phyloP scores from a whole-genome alignment of 1,140 invertebrate genomes.

The Heliothis subflexa region DNA sequence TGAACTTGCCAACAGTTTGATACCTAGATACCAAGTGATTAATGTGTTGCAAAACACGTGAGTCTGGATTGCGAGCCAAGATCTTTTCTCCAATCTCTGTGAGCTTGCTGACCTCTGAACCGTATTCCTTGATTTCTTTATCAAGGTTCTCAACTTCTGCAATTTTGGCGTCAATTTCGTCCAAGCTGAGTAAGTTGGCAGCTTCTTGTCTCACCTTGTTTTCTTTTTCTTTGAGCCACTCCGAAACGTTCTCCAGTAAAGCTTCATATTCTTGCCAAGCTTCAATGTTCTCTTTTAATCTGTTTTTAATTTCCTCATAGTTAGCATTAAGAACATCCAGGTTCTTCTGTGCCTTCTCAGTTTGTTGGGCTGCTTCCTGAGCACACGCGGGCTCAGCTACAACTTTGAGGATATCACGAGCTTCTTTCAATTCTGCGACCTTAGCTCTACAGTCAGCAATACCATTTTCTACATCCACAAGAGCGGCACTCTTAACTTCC shows the following conservation, averaged over 20 bases:
- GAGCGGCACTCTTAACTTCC: constrained; percentile 95
- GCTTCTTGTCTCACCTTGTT: constrained; percentile 91
- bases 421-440: constrained; percentile 89
- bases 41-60: constrained; percentile 92
- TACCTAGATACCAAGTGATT: constrained; percentile 92
- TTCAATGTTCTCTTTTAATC: constrained; percentile 90
- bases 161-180: constrained; percentile 91
- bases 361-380: constrained; percentile 88
- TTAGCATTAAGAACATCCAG: constrained; percentile 89
- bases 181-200: constrained; percentile 89
- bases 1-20: constrained; percentile 91
- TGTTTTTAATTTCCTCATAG: constrained; percentile 89
- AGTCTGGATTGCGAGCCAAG: constrained; percentile 92
- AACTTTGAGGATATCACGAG: constrained; percentile 88
- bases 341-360: constrained; percentile 89
- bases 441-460: constrained; percentile 90
- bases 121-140: constrained; percentile 88
- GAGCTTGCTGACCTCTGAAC: constrained; percentile 89
- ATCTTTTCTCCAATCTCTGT: constrained; percentile 90
- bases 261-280: constrained; percentile 94
- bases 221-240: constrained; percentile 96
- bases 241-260: constrained; percentile 91
- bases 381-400: constrained; percentile 90
- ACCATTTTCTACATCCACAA: constrained; percentile 92
- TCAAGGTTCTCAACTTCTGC: constrained; percentile 89